phyloP scores from a whole-genome alignment of 2,797 vertebrate species.

The Sternotherus odoratus region DNA sequence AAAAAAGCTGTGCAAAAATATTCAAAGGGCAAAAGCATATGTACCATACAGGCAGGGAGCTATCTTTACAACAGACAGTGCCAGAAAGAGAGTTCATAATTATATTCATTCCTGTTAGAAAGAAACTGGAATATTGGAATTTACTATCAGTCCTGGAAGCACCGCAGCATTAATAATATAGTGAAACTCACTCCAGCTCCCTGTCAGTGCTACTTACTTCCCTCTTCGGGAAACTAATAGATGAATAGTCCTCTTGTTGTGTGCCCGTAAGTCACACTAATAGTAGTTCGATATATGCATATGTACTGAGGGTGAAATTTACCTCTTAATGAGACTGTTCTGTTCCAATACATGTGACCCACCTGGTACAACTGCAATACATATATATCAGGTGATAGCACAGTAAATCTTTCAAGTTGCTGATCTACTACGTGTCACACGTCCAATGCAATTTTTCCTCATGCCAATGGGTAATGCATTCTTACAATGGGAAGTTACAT shows the following conservation, averaged over 20 bases:
- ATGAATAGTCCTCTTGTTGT: not conserved
- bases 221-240: not conserved
- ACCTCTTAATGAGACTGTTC: slow-evolving; percentile 20
- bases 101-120: slow-evolving; percentile 14
- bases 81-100: not conserved
- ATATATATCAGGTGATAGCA: not conserved
- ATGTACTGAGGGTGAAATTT: slow-evolving; percentile 12
- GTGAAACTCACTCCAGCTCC: not conserved
- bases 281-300: slow-evolving; percentile 52
- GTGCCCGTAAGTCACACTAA: slow-evolving; percentile 23
- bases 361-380: slow-evolving; percentile 7
- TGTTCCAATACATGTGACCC: slow-evolving; percentile 30
- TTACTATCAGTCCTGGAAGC: not conserved
- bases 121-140: slow-evolving; percentile 27
- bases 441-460: not conserved
- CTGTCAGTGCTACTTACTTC: slow-evolving; percentile 22
- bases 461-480: not conserved
- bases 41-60: not conserved
- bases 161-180: not conserved
- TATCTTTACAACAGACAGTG: not conserved
- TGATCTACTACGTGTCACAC: not conserved
- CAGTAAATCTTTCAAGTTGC: not conserved
- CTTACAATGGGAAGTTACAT: not conserved
- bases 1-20: slow-evolving; percentile 31
- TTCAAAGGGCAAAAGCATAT: slow-evolving; percentile 21